Evolutionary conservation across 1,140 invertebrate species (phyloP).

Genomic region (Drosophila nikananu): DNA sequence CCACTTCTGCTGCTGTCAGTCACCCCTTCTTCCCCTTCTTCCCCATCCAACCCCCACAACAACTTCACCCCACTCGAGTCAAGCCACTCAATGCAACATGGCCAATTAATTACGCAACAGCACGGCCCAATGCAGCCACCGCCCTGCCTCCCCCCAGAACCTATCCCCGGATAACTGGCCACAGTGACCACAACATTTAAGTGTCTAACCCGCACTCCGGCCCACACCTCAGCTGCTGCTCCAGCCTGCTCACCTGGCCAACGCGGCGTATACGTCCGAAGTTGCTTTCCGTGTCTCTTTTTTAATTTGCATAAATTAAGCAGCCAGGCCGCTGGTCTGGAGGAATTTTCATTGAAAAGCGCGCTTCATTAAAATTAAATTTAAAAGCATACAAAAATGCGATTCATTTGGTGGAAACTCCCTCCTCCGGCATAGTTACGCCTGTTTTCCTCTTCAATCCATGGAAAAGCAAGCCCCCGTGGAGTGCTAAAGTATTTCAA

Average conservation of each 20-base stretch:
- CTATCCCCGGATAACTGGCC: constrained; percentile 4
- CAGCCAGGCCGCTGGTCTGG: constrained; percentile 8
- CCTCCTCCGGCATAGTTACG: constrained; percentile 11
- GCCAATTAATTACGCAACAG: constrained; percentile 82
- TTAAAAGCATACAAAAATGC: constrained; percentile 46
- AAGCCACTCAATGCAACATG: constrained; percentile 79
- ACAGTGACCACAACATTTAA: constrained; percentile 73
- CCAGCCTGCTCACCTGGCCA: constrained; percentile 59
- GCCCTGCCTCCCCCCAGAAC: constrained; percentile 1
- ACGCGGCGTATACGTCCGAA: constrained; percentile 47
- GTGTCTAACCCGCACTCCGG: constrained; percentile 57
- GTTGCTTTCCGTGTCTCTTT: constrained; percentile 46
- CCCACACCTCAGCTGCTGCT: constrained; percentile 4
- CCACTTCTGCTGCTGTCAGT: constrained; percentile 51
- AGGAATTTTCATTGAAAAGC: constrained; percentile 58
- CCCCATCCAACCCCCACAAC: background rate
- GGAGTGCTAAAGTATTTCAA: constrained; percentile 21
- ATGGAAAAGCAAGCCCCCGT: constrained; percentile 10
- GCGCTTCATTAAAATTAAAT: constrained; percentile 71
- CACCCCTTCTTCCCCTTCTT: background rate
- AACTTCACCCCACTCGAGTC: constrained; percentile 1
- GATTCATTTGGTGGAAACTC: constrained; percentile 28
- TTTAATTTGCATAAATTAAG: constrained; percentile 80
- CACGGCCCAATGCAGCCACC: constrained; percentile 39
- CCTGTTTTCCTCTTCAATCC: background rate